phyloP scores from a whole-genome alignment of 2,797 vertebrate genomes.

The Eurystomus glaucurus region DNA sequence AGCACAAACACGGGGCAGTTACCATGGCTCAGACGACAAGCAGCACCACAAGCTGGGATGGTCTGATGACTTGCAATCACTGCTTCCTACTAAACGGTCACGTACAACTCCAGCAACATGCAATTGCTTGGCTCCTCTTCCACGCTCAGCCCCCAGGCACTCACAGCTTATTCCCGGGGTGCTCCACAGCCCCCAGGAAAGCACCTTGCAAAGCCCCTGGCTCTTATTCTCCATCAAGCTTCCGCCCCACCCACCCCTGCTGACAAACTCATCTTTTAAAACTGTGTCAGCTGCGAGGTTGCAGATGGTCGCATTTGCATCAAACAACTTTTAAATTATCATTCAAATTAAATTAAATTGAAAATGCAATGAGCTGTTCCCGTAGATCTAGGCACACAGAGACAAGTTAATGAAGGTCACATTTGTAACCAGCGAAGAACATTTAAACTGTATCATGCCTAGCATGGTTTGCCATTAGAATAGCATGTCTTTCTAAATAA shows the following conservation, averaged over 20 bases:
- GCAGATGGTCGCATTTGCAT: conserved; percentile 81
- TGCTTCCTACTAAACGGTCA: background rate
- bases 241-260: background rate
- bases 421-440: conserved; percentile 49
- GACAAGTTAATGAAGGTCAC: conserved; percentile 63
- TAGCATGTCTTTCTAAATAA: background rate
- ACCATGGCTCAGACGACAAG: background rate
- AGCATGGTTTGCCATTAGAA: background rate
- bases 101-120: background rate
- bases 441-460: conserved; percentile 21
- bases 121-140: background rate
- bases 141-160: background rate
- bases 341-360: conserved; percentile 84
- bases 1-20: background rate
- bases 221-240: background rate
- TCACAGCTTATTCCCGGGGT: background rate
- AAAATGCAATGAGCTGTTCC: conserved; percentile 75
- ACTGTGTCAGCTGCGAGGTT: conserved; percentile 61
- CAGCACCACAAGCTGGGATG: background rate
- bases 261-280: conserved; percentile 61
- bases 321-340: conserved; percentile 81
- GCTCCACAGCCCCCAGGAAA: background rate
- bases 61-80: background rate
- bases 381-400: conserved; percentile 45
- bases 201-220: background rate